Base-by-base conservation (phyloP, 1,140 invertebrate genomes). In the Psix sp. region DNA sequence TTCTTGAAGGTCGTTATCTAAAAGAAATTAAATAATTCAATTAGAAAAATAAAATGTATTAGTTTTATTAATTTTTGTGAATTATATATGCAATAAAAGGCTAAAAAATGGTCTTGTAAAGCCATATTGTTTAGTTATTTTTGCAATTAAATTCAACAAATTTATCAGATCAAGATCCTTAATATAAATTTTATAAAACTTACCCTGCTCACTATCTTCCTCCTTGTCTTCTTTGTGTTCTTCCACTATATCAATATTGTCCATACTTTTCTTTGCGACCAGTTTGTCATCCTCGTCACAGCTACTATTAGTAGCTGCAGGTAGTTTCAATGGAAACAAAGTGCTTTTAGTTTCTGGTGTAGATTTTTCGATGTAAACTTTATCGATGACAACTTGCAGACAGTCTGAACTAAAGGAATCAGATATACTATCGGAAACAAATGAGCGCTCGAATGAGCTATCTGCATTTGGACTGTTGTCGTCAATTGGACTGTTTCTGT, bases 381-480 rank as follows among this genome's bases (percentile, higher is more conserved):
- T 60, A 4, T 65, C 54, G 13, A 62, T 54, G 0, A 77, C 65
- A 24, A 76, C 74, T 20, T 54, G 43, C 3, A 76, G 21, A 10
- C 70, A 78, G 14, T 48, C 56, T n/a, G 48, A 38, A 51, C 42
- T 43, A 49, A 74, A 57, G 5, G 65, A 77, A 39, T 79, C 71
- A 5, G 46, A 45, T 43, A 59, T 46, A 35, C 40, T 54, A 21
- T 76, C 77, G 17, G 62, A 74, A 39, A 77, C 56, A 16, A 77
- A 77, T 0, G 81, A 82, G 0, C 75, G 72, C 29, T 48, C 75
- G 21, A 72, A 57, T 4, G 59, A 48, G 26, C 18, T 67, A 1
- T 79, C 74, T 4, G 56, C 57, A 0, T 77, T 57, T 2, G 60
- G 76, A 13, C 59, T 74, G 11, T 60, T 45, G 33, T n/a, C 40